Percentiles rank a stretch among this genome's conserved stretches.
These are phyloP conservation scores for Brachypodius melanocephalos DNA, from an alignment of 2,113 vertebrate species.

Conservation along the genomic window DNA sequence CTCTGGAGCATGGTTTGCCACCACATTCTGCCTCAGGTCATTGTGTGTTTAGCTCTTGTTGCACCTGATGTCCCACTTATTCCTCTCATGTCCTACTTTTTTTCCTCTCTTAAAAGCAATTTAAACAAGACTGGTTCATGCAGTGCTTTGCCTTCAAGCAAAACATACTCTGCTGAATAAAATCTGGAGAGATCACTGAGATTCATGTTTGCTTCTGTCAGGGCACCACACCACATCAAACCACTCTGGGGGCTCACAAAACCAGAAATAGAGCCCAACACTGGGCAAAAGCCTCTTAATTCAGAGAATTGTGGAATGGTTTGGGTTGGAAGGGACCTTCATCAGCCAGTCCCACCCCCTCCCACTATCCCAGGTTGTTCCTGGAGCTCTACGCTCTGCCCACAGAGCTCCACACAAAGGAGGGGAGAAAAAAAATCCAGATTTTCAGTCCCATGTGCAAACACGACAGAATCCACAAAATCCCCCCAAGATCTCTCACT, in stretches of 20 bases:
- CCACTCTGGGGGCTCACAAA: not conserved
- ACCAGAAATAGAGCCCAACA: not conserved
- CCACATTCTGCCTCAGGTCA: not conserved
- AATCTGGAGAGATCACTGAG: not conserved
- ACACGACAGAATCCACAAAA: not conserved
- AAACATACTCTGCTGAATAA: not conserved
- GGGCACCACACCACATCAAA: not conserved
- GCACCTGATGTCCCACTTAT: not conserved
- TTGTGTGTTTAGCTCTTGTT: not conserved
- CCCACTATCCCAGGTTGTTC: fast-evolving
- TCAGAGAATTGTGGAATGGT: too few species aligned
- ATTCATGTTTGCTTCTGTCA: not conserved
- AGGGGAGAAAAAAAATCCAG: fast-evolving
- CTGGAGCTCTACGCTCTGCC: not conserved
- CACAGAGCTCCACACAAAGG: not conserved
- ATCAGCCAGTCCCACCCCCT: not conserved
- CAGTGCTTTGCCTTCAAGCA: constrained; percentile 36
- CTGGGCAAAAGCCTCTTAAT: not conserved
- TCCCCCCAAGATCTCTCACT: fast-evolving
- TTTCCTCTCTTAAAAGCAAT: not conserved
- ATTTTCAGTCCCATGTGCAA: not conserved
- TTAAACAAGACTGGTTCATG: not conserved
- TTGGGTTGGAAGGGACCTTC: not conserved
- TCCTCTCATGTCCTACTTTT: not conserved
- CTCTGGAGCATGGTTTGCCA: not conserved